These are phyloP conservation scores for Pseudotriccus pelzelni DNA, from an alignment of 2,797 vertebrate species.

Conservation along the genomic window DNA sequence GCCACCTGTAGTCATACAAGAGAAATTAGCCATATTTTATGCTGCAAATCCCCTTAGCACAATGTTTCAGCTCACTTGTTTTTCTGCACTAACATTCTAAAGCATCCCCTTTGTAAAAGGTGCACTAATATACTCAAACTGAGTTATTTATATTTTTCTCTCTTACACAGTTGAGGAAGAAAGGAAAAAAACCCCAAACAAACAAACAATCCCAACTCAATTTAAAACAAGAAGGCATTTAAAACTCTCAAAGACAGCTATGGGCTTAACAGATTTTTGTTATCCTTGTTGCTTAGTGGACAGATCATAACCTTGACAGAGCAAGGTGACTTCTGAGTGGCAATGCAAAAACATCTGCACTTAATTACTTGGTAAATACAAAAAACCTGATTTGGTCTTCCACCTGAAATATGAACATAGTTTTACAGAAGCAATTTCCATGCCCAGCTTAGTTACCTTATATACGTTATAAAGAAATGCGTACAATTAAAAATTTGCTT, in stretches of 20 bases:
- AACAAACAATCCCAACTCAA: neutral
- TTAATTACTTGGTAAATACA: neutral
- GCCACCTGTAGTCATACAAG: conserved; percentile 79
- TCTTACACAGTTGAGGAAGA: neutral
- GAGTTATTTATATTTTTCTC: neutral
- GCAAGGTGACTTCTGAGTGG: neutral
- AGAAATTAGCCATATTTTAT: conserved; percentile 70
- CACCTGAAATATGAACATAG: neutral
- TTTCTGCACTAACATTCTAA: neutral
- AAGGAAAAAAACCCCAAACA: neutral
- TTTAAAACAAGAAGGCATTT: neutral
- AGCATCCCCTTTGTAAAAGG: neutral
- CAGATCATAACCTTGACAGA: neutral
- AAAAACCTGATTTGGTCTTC: neutral
- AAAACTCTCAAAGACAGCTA: neutral
- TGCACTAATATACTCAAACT: neutral
- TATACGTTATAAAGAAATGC: neutral
- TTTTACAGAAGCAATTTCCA: neutral
- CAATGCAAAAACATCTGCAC: neutral
- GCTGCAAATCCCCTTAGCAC: conserved; percentile 9
- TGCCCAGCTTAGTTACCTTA: neutral
- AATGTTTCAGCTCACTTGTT: neutral
- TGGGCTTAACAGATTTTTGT: neutral
- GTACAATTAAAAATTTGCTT: neutral
- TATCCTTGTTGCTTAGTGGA: neutral